Conservation (phyloP, 1,140 invertebrate genomes). For the Pachypsylla venusta region DNA sequence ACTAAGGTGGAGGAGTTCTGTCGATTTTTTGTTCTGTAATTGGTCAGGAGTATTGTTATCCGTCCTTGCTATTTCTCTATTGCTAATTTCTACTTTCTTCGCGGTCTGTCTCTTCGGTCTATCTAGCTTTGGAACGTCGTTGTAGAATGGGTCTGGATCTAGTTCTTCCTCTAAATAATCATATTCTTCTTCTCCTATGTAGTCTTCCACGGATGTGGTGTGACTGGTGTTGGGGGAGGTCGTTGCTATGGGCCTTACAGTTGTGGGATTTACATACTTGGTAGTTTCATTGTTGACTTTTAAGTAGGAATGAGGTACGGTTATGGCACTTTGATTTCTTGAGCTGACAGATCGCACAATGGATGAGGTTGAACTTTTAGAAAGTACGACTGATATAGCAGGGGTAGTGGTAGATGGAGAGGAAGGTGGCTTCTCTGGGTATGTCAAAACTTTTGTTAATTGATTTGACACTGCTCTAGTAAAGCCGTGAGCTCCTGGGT, state of each 20-base stretch:
- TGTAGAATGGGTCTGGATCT: conserved; percentile 14
- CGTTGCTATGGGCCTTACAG: background rate
- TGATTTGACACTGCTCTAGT: background rate
- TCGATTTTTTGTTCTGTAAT: too few relatives aligned
- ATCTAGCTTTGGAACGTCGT: conserved; percentile 13
- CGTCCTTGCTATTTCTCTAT: too few relatives aligned
- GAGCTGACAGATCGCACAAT: background rate
- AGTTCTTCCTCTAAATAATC: conserved; percentile 12
- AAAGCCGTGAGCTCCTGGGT: background rate
- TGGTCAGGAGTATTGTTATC: too few relatives aligned
- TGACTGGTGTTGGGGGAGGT: background rate
- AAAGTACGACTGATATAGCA: background rate
- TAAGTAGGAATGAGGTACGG: background rate
- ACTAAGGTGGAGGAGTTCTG: too few relatives aligned
- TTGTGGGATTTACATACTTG: too few relatives aligned
- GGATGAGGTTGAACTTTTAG: background rate
- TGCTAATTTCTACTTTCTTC: too few relatives aligned
- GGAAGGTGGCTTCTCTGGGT: background rate
- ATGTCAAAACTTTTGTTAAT: background rate
- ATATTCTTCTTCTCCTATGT: conserved; percentile 5
- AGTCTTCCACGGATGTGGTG: background rate
- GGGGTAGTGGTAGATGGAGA: background rate
- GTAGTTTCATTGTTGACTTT: background rate
- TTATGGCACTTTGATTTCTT: conserved; percentile 1
- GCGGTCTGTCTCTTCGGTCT: background rate